Evolutionary conservation across 1,140 invertebrate species (phyloP).

Genomic region (Yoshiicerus persimilis): DNA sequence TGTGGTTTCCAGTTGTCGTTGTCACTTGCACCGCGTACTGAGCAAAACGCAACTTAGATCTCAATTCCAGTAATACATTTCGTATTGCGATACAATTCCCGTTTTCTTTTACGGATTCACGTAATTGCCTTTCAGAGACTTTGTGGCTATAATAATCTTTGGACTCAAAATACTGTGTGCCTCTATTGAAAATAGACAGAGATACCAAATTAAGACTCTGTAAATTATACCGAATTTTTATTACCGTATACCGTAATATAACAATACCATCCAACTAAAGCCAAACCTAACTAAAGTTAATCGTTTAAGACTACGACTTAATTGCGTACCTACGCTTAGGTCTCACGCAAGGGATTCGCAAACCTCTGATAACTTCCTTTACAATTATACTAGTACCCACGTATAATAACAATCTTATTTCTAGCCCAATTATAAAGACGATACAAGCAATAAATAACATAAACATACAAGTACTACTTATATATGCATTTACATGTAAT

Average conservation of each 20-base stretch:
- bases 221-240: neutral
- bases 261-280: neutral
- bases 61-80: neutral
- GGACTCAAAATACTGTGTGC: neutral
- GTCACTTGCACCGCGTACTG: neutral
- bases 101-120: neutral
- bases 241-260: neutral
- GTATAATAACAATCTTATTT: neutral
- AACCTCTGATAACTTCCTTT: neutral
- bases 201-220: neutral
- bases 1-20: neutral
- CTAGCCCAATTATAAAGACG: too few species aligned
- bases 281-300: neutral
- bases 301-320: neutral
- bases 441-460: too few species aligned
- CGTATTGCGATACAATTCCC: neutral
- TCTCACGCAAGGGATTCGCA: neutral
- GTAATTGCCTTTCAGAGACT: neutral
- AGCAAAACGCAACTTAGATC: neutral
- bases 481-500: too few species aligned
- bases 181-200: neutral
- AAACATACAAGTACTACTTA: too few species aligned
- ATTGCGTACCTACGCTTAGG: neutral
- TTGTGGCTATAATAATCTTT: neutral
- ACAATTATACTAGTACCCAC: neutral